Evolutionary conservation across 2,888 invertebrate genomes (phyloP), one percentile per base, ranked within the genome.

Genomic region (Salticus scenicus): DNA sequence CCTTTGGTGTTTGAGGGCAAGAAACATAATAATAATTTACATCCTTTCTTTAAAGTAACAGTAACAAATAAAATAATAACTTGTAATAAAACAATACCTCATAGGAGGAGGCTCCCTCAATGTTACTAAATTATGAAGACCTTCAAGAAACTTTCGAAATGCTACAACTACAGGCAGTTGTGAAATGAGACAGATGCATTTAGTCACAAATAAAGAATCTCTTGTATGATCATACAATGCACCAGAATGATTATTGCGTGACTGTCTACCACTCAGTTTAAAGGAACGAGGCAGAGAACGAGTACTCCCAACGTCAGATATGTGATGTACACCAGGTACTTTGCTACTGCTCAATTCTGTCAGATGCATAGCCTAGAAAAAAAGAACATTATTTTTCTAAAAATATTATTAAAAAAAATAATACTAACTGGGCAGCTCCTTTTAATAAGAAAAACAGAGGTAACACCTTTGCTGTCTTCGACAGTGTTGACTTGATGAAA

Each of bases 151-250:
- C 90, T 95, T 93, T 92, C 95, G 94, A 80, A 96, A 94, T 88
- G 97, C 95, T 20, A 79, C 94, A 72, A 97, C 95, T 92, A 97
- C 97, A 33, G 98, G 97, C 89, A 95, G 94, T 91, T 97, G 97
- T 90, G 97, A 96, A 90, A 98, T 94, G 88, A 99, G 94, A 89
- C 96, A 96, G 91, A 99, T 96, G 92, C 96, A 96, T 93, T 99
- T 99, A 89, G 97, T 96, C 90, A 98, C 98, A 92, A 95, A 97
- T 88, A 99, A 93, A 92, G 95, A 95, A 93, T 99, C 98, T 93
- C 97, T 97, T 91, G 95, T 94, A 90, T 96, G 94, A 92, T 98
- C 98, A 92, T 97, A 99, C 91, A 91, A 90, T 24, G 90, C 89
- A 5, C 90, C 89, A 31, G 90, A 87, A 80, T 90, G 90, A 42